phyloP scores from a whole-genome alignment of 1,140 invertebrate genomes.

The Anastrepha ludens region DNA sequence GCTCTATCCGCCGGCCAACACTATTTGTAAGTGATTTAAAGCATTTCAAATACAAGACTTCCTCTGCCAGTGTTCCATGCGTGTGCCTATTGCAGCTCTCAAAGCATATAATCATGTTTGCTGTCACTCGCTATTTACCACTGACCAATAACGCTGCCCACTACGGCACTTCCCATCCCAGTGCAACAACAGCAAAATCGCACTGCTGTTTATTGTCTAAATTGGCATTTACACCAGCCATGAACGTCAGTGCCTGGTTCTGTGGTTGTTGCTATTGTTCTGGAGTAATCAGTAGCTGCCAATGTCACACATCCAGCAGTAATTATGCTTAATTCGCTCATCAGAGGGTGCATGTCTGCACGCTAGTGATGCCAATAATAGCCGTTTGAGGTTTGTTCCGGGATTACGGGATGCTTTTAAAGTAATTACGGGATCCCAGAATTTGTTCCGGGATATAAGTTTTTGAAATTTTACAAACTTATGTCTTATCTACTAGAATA shows the following conservation, averaged over 20 bases:
- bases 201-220: constrained; percentile 9
- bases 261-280: not conserved
- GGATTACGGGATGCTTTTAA: no score
- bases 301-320: constrained; percentile 23
- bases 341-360: not conserved
- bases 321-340: constrained; percentile 17
- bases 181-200: not conserved
- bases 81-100: not conserved
- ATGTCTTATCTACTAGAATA: no score
- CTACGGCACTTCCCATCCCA: not conserved
- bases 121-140: constrained; percentile 40
- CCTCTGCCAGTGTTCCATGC: not conserved
- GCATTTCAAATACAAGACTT: not conserved
- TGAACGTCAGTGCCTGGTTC: not conserved
- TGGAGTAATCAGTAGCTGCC: not conserved
- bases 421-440: no score
- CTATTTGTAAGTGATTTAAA: constrained; percentile 10
- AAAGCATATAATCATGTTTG: constrained; percentile 32
- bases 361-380: not conserved
- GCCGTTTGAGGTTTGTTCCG: no score
- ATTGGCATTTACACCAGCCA: constrained; percentile 7
- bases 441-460: no score
- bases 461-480: no score
- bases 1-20: not conserved
- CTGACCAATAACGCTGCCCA: not conserved